Evolutionary conservation across 1,140 invertebrate species (phyloP).

Genomic region (Potamilus streckersoni): DNA sequence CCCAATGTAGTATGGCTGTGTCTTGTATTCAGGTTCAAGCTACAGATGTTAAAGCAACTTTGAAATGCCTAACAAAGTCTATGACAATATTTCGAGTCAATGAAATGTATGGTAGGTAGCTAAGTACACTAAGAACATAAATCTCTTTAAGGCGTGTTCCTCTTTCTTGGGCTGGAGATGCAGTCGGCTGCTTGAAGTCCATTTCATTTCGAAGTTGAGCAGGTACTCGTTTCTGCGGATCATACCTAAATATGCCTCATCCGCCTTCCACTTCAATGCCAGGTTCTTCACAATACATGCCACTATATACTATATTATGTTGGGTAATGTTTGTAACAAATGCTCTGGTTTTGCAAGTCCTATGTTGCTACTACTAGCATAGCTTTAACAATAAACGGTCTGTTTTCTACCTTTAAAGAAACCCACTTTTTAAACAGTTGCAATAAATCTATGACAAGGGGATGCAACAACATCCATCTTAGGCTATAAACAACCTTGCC

Average conservation of each 20-base stretch:
- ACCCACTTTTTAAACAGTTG: constrained; percentile 10
- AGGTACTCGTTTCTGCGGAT: neutral
- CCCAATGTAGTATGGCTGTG: constrained; percentile 18
- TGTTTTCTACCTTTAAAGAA: neutral
- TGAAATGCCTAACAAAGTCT: constrained; percentile 23
- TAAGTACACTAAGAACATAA: neutral
- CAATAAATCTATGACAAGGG: constrained; percentile 10
- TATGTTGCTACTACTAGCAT: constrained; percentile 7
- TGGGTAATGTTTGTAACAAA: constrained; percentile 27
- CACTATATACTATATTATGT: constrained; percentile 17
- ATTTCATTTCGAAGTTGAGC: neutral
- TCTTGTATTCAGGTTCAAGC: constrained; percentile 13
- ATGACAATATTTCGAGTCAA: constrained; percentile 15
- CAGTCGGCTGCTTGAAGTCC: neutral
- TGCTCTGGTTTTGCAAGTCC: constrained; percentile 23
- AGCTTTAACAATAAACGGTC: neutral
- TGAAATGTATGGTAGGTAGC: neutral
- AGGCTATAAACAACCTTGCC: constrained; percentile 25
- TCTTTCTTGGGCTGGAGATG: neutral
- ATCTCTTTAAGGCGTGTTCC: neutral
- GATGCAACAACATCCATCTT: constrained; percentile 19
- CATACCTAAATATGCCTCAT: constrained; percentile 1
- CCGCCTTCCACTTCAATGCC: constrained; percentile 16
- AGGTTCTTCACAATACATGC: constrained; percentile 25
- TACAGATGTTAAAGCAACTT: constrained; percentile 21